Evolutionary conservation across 2,888 invertebrate species (phyloP).

Genomic region (Drosophila suboccidentalis): DNA sequence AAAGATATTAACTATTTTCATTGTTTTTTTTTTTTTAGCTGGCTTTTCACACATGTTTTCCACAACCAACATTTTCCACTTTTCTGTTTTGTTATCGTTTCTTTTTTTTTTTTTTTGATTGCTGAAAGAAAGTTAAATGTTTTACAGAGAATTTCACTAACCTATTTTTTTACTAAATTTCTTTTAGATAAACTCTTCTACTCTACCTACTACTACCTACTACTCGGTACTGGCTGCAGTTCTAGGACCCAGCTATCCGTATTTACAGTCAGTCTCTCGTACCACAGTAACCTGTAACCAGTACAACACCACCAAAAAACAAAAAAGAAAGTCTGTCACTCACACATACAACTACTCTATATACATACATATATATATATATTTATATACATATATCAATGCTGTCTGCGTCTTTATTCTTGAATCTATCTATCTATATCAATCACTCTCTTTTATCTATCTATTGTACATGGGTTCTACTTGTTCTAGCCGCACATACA

Average conservation of each 20-base stretch:
- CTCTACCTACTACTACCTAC: conserved; percentile 72
- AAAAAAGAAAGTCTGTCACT: conserved; percentile 39
- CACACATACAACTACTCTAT: conserved; percentile 27
- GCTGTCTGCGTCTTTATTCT: conserved; percentile 48
- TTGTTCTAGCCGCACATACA: conserved; percentile 42
- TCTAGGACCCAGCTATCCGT: conserved; percentile 51
- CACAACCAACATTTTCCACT: conserved; percentile 17
- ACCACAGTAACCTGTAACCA: conserved; percentile 45
- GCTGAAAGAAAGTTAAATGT: conserved; percentile 23
- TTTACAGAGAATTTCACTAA: conserved; percentile 82
- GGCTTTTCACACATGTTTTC: conserved; percentile 31
- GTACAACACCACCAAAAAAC: conserved; percentile 29
- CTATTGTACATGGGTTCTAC: conserved; percentile 46
- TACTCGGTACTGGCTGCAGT: conserved; percentile 71
- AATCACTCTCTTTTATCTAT: conserved; percentile 14
- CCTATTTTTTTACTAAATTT: conserved; percentile 85
- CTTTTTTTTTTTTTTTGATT: conserved; percentile 11
- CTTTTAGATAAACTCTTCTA: conserved; percentile 83
- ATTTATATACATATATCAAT: conserved; percentile 13
- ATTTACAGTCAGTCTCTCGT: conserved; percentile 48
- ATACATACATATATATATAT: conserved; percentile 19
- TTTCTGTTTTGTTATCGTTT: conserved; percentile 25
- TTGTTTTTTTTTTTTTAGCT: conserved; percentile 38
- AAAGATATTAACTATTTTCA: conserved; percentile 47
- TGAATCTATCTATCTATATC: conserved; percentile 14